Evolutionary conservation across 37 sponge, comb jelly and placozoan genomes (phyloP).

Genomic region (Petrosia ficiformis): DNA sequence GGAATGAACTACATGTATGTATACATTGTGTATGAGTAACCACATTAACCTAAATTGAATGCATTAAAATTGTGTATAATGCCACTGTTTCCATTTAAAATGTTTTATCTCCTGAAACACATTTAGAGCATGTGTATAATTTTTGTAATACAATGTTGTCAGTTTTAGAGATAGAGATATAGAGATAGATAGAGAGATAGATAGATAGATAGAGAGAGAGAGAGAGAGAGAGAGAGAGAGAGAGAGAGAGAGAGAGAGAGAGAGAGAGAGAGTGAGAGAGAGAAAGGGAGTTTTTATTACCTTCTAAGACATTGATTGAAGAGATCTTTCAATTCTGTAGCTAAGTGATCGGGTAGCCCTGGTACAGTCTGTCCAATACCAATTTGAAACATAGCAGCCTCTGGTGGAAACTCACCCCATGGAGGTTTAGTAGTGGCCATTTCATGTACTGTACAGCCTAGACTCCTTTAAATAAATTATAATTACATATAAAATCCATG

Average conservation of each 20-base stretch:
- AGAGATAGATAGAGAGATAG: no score
- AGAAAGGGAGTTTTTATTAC: not conserved
- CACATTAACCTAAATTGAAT: no score
- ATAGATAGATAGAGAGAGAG: no score
- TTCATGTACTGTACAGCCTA: constrained; percentile 85
- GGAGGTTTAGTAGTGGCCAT: constrained; percentile 86
- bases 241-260: not conserved
- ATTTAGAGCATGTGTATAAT: no score
- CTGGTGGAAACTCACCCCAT: constrained; percentile 71
- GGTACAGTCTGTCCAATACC: constrained; percentile 70
- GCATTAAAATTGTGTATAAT: no score
- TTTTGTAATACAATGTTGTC: no score
- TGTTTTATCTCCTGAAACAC: no score
- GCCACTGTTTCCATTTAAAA: no score
- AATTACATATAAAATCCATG: no score
- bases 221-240: not conserved
- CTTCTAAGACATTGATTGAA: not conserved
- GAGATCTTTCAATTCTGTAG: constrained; percentile 22
- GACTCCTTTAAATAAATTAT: constrained; percentile 78
- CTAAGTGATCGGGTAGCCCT: constrained; percentile 62
- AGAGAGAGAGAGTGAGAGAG: not conserved
- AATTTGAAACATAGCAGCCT: constrained; percentile 86
- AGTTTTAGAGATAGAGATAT: no score
- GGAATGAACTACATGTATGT: no score
- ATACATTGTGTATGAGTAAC: no score